Evolutionary conservation across 2,113 vertebrate species (phyloP).

Genomic region (Phyllopteryx taeniolatus): DNA sequence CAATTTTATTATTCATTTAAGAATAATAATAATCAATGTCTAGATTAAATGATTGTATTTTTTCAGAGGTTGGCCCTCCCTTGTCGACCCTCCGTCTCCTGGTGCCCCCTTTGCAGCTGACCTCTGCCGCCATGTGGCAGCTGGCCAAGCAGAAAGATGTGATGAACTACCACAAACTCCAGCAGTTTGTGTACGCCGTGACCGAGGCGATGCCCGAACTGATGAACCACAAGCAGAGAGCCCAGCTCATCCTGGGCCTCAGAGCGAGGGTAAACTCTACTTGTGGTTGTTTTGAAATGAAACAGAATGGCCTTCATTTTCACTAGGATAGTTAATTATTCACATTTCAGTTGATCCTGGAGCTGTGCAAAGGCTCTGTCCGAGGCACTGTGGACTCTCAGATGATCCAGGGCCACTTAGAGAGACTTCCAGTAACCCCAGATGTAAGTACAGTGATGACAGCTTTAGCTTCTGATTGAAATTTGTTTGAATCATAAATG

Average conservation of each 20-base stretch:
- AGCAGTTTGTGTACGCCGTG: constrained; percentile 72
- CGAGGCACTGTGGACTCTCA: constrained; percentile 45
- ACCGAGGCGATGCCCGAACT: constrained; percentile 71
- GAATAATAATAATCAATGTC: neutral
- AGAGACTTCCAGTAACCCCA: constrained; percentile 46
- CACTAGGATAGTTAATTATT: neutral
- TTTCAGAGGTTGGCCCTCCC: constrained; percentile 40
- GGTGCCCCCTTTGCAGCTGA: constrained; percentile 67
- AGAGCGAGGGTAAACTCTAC: constrained; percentile 73
- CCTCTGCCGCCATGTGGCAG: constrained; percentile 76
- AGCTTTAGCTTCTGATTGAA: neutral
- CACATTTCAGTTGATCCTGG: constrained; percentile 61
- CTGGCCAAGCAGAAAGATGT: constrained; percentile 64
- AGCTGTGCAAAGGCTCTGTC: constrained; percentile 59
- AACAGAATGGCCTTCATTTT: neutral
- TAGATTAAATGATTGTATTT: neutral
- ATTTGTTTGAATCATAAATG: neutral
- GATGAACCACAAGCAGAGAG: constrained; percentile 73
- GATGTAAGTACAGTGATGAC: constrained; percentile 37
- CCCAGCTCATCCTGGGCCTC: constrained; percentile 77
- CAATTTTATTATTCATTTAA: neutral
- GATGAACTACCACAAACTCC: constrained; percentile 68
- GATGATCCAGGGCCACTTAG: constrained; percentile 54
- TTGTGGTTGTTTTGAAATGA: neutral
- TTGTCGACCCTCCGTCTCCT: constrained; percentile 54